A percentile compares a stretch with the other conserved stretches of the same genome.
phyloP scores from a whole-genome alignment of 2,888 invertebrate genomes.

The Theristus sp. region DNA sequence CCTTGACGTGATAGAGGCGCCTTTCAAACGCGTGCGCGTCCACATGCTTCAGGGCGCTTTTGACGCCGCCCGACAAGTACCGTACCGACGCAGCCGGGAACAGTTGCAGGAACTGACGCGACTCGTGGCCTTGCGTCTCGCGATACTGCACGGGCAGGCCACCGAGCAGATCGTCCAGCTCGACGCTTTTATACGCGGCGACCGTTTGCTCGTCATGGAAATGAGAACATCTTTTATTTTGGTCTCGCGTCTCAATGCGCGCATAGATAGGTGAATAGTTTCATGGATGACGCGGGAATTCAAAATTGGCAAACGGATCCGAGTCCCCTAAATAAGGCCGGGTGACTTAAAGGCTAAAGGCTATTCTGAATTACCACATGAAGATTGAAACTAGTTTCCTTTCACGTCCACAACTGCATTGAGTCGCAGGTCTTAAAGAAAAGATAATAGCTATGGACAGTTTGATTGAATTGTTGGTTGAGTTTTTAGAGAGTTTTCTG shows the following conservation, averaged over 20 bases:
- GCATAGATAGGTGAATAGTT: no score
- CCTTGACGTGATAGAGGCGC: constrained; percentile 57
- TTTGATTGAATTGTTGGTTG: no score
- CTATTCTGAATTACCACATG: no score
- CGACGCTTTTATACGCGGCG: constrained; percentile 65
- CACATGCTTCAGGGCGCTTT: not conserved
- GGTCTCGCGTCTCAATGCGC: not conserved
- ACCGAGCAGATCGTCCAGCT: constrained; percentile 59
- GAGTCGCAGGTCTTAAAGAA: no score
- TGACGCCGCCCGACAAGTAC: constrained; percentile 39
- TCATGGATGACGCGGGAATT: no score
- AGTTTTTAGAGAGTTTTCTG: no score
- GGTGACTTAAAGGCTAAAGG: no score
- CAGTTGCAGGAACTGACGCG: constrained; percentile 61
- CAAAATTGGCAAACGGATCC: not conserved
- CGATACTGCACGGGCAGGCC: constrained; percentile 51
- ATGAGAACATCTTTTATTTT: not conserved
- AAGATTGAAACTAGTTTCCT: no score
- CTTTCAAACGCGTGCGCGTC: constrained; percentile 36
- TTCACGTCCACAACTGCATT: no score
- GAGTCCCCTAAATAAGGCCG: no score
- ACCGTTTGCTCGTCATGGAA: constrained; percentile 43
- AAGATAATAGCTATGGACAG: no score
- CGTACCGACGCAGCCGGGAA: constrained; percentile 48
- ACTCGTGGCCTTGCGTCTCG: constrained; percentile 66